Percentiles rank a stretch among this genome's conserved stretches.
Conservation (phyloP, 2,797 vertebrate genomes). For the Novumbra hubbsi region DNA sequence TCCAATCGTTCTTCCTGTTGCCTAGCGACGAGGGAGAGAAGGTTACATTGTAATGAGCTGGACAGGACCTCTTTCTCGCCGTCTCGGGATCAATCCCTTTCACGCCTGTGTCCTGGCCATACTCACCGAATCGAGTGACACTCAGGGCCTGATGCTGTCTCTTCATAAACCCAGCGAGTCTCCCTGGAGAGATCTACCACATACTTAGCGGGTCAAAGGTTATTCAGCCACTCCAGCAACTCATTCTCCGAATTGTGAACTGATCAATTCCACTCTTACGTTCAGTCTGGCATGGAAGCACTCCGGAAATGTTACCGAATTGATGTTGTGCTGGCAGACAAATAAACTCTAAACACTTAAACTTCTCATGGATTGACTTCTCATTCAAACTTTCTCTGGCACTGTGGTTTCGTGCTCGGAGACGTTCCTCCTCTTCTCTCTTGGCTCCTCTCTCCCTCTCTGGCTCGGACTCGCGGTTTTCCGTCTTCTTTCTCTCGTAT, state of each 20-base stretch:
- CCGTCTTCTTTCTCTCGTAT: constrained; percentile 36
- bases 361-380: constrained; percentile 8
- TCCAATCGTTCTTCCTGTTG: constrained; percentile 50
- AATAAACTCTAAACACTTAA: constrained; percentile 1
- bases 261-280: constrained; percentile 68
- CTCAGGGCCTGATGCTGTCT: constrained; percentile 57
- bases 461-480: constrained; percentile 40
- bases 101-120: constrained; percentile 16
- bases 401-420: constrained; percentile 5
- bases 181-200: constrained; percentile 51
- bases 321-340: constrained; percentile 25
- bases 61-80: constrained; percentile 33
- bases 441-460: constrained; percentile 17
- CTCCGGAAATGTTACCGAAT: constrained; percentile 54
- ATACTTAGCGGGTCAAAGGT: constrained; percentile 43
- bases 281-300: constrained; percentile 47
- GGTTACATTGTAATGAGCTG: constrained; percentile 68
- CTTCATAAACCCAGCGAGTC: constrained; percentile 57
- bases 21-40: constrained; percentile 62
- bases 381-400: neutral
- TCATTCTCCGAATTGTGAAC: constrained; percentile 24
- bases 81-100: constrained; percentile 53
- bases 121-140: constrained; percentile 44
- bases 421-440: constrained; percentile 23
- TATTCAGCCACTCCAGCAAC: constrained; percentile 32